A percentile compares a stretch with the other conserved stretches of the same genome.
phyloP scores from a whole-genome alignment of 1,140 invertebrate genomes.

The Drosophila lacertosa region DNA sequence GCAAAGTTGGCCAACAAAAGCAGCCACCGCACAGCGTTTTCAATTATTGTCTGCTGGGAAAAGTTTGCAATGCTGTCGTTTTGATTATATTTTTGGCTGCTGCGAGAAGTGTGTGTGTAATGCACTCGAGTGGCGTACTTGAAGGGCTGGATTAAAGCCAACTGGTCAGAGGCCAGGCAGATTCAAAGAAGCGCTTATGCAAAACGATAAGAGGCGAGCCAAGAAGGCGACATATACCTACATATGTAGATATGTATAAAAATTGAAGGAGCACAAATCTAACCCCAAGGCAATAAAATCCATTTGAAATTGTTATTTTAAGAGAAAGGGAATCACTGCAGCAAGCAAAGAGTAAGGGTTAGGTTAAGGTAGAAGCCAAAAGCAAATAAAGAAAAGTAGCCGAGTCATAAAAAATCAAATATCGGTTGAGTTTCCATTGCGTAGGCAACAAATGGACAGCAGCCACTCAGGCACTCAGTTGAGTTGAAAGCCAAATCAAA shows the following conservation, averaged over 20 bases:
- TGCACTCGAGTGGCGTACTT: constrained; percentile 46
- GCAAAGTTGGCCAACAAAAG: constrained; percentile 59
- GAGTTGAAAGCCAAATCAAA: constrained; percentile 53
- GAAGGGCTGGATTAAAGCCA: constrained; percentile 45
- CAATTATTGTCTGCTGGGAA: constrained; percentile 70
- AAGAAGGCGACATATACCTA: constrained; percentile 51
- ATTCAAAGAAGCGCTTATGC: too few relatives aligned
- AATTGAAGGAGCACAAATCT: constrained; percentile 54
- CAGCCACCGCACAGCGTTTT: constrained; percentile 54
- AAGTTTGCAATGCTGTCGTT: constrained; percentile 47
- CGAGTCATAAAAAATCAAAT: constrained; percentile 76
- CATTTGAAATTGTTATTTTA: constrained; percentile 83
- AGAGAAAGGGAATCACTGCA: constrained; percentile 61
- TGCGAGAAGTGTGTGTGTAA: constrained; percentile 41
- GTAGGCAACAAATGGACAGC: constrained; percentile 44
- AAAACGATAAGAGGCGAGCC: constrained; percentile 64
- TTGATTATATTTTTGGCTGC: constrained; percentile 26
- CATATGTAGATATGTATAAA: constrained; percentile 24
- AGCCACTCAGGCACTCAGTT: constrained; percentile 6
- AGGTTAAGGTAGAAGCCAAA: constrained; percentile 21
- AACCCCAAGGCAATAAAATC: constrained; percentile 76
- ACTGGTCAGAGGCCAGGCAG: constrained; percentile 45
- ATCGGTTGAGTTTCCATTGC: constrained; percentile 51
- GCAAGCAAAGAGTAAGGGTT: constrained; percentile 28
- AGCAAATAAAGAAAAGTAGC: constrained; percentile 42